phyloP scores from a whole-genome alignment of 2,797 vertebrate genomes.

The Apodemus agrarius region DNA sequence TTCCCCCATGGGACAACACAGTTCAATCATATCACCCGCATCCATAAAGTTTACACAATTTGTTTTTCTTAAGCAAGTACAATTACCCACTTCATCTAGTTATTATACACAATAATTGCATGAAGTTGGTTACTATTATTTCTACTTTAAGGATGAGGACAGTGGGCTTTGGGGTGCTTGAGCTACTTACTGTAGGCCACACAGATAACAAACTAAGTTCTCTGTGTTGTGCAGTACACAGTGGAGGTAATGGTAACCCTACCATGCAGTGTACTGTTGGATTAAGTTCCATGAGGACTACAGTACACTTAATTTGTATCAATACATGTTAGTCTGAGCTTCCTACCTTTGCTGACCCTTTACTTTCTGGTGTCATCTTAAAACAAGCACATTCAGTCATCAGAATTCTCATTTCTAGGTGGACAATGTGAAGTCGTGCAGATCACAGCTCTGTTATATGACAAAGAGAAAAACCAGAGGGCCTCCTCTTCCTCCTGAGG shows the following conservation, averaged over 20 bases:
- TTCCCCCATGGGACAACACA: background rate
- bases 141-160: background rate
- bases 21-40: background rate
- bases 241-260: background rate
- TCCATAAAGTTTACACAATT: background rate
- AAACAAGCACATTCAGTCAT: background rate
- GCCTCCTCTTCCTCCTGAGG: background rate
- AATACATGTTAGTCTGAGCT: background rate
- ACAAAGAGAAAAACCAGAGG: background rate
- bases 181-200: background rate
- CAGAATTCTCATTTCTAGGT: background rate
- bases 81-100: background rate
- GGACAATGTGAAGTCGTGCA: background rate
- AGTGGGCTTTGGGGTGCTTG: background rate
- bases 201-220: background rate
- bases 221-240: background rate
- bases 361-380: background rate
- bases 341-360: background rate
- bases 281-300: background rate
- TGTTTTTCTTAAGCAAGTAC: background rate
- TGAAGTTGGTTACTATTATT: background rate
- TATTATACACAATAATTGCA: background rate
- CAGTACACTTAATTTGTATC: background rate
- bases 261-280: background rate
- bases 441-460: background rate